phyloP scores from a whole-genome alignment of 2,113 vertebrate species.

The Anarrhichthys ocellatus region DNA sequence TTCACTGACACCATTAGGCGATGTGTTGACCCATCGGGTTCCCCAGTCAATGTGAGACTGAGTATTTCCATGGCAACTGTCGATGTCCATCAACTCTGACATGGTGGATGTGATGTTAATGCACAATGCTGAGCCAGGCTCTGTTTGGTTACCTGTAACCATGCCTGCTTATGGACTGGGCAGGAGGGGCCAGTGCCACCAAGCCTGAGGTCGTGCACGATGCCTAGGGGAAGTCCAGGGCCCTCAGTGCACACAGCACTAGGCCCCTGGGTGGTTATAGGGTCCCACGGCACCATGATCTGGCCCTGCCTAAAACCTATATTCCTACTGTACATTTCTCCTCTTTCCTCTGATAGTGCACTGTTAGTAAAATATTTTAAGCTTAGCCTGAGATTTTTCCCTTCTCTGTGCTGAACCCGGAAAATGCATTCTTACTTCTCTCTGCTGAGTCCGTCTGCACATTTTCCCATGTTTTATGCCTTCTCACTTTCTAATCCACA shows the following conservation, averaged over 20 bases:
- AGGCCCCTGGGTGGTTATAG: neutral
- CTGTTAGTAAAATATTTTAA: conserved; percentile 9
- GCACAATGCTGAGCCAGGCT: conserved; percentile 17
- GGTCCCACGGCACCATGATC: no score
- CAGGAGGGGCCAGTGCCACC: neutral
- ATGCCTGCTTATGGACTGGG: neutral
- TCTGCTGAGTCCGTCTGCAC: conserved; percentile 1
- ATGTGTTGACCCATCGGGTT: conserved; percentile 63
- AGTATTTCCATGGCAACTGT: conserved; percentile 72
- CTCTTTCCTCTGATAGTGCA: neutral
- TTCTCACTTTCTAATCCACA: conserved; percentile 20
- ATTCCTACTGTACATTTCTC: neutral
- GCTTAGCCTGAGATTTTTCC: neutral
- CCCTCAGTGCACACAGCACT: neutral
- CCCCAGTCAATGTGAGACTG: conserved; percentile 48
- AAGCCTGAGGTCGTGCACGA: no score
- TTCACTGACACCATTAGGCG: conserved; percentile 65
- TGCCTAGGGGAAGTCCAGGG: neutral
- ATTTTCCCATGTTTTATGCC: neutral
- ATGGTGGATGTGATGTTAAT: conserved; percentile 54
- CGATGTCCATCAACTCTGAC: conserved; percentile 63
- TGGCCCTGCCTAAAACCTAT: conserved; percentile 13
- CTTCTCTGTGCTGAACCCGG: neutral
- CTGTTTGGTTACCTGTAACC: conserved; percentile 27
- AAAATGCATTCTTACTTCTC: conserved; percentile 10